Conservation (phyloP, 2,888 invertebrate species). For the Mythimna impura region DNA sequence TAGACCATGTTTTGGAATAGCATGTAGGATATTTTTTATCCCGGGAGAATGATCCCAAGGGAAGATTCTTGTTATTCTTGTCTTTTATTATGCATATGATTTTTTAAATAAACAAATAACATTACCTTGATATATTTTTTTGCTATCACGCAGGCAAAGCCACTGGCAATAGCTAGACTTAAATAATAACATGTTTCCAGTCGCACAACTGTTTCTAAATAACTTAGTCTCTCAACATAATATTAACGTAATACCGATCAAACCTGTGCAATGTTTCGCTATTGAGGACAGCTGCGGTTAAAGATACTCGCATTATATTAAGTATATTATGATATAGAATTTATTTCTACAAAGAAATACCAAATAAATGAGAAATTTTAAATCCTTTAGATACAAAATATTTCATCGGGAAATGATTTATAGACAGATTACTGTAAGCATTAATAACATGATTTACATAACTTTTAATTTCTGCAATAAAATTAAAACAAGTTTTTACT, state of each 20-base stretch:
- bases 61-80: no score
- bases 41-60: no score
- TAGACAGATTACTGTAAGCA: neutral
- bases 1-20: no score
- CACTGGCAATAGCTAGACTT: no score
- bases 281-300: constrained; percentile 46
- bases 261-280: constrained; percentile 27
- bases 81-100: no score
- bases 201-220: constrained; percentile 27
- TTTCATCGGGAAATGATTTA: constrained; percentile 9
- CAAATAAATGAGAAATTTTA: constrained; percentile 15
- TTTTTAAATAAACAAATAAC: no score
- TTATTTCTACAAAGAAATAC: neutral
- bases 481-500: neutral
- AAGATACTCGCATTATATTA: neutral
- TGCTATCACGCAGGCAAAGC: no score
- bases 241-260: constrained; percentile 26
- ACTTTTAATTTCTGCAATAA: neutral
- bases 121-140: no score
- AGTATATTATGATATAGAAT: neutral
- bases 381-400: constrained; percentile 24
- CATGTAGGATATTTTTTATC: no score
- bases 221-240: neutral
- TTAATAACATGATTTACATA: neutral
- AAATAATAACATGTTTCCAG: neutral